Conservation (phyloP, 1,140 invertebrate genomes). For the Plectrocnemia conspersa region DNA sequence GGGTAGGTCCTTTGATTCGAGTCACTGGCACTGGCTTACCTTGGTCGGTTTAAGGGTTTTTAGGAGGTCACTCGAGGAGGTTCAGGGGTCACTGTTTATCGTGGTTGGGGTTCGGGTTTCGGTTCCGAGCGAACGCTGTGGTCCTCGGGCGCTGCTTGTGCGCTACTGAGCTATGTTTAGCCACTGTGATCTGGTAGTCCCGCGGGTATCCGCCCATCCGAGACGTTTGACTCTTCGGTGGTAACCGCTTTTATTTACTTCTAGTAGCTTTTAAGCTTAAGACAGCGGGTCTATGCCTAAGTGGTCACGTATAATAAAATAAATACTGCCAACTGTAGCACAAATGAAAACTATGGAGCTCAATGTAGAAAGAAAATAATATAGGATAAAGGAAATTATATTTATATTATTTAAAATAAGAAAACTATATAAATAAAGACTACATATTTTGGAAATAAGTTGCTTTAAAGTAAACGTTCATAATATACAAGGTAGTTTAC, state of each 20-base stretch:
- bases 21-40: not conserved
- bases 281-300: not conserved
- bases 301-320: too few species aligned
- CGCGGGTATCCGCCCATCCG: not conserved
- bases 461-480: too few species aligned
- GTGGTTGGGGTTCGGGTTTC: not conserved
- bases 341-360: too few species aligned
- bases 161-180: conserved; percentile 22
- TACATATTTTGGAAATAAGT: too few species aligned
- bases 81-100: not conserved
- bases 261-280: not conserved
- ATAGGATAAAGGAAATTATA: too few species aligned
- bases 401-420: too few species aligned
- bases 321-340: too few species aligned
- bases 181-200: conserved; percentile 22
- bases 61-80: not conserved
- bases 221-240: conserved; percentile 2
- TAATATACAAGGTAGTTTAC: too few species aligned
- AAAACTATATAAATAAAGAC: too few species aligned
- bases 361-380: too few species aligned
- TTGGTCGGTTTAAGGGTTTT: not conserved
- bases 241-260: conserved; percentile 8
- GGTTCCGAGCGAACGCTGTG: not conserved
- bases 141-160: conserved; percentile 30
- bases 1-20: too few species aligned